Evolutionary conservation across 2,113 vertebrate species (phyloP).

Genomic region (Hippocampus comes): DNA sequence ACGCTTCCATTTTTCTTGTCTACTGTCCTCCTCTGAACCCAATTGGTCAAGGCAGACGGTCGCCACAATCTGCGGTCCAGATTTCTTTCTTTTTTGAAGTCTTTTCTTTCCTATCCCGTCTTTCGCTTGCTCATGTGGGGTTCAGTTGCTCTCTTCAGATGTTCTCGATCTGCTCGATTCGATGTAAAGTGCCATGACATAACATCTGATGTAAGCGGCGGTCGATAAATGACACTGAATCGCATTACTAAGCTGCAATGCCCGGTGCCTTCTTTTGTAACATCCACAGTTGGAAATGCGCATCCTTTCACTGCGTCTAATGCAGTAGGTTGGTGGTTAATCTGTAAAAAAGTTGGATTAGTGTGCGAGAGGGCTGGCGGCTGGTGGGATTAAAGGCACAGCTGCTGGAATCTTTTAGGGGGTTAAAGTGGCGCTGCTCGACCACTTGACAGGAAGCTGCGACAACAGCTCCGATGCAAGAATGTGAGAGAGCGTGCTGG

Average conservation of each 20-base stretch:
- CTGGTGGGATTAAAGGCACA: slow-evolving; percentile 51
- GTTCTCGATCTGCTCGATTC: too few species aligned
- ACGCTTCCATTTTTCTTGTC: too few species aligned
- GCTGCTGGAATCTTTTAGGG: slow-evolving; percentile 47
- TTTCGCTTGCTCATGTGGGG: too few species aligned
- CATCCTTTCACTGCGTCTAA: not conserved
- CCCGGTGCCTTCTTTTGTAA: not conserved
- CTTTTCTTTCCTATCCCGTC: not conserved
- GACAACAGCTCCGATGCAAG: slow-evolving; percentile 11
- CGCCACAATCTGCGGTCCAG: not conserved
- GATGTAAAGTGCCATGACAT: not conserved
- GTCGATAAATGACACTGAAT: not conserved
- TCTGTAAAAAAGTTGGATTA: slow-evolving; percentile 44
- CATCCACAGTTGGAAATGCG: not conserved
- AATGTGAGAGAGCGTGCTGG: slow-evolving; percentile 30
- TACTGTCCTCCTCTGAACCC: too few species aligned
- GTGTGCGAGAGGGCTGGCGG: not conserved
- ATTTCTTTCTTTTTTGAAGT: not conserved
- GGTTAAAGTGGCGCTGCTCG: slow-evolving; percentile 22
- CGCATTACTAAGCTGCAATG: not conserved
- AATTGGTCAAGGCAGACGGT: not conserved
- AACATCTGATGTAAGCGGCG: not conserved
- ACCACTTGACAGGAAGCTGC: slow-evolving; percentile 39
- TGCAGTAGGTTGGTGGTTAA: slow-evolving; percentile 7
- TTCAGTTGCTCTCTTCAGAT: not conserved